phyloP scores from a whole-genome alignment of 1,140 invertebrate species.

The Eurosta solidaginis region DNA sequence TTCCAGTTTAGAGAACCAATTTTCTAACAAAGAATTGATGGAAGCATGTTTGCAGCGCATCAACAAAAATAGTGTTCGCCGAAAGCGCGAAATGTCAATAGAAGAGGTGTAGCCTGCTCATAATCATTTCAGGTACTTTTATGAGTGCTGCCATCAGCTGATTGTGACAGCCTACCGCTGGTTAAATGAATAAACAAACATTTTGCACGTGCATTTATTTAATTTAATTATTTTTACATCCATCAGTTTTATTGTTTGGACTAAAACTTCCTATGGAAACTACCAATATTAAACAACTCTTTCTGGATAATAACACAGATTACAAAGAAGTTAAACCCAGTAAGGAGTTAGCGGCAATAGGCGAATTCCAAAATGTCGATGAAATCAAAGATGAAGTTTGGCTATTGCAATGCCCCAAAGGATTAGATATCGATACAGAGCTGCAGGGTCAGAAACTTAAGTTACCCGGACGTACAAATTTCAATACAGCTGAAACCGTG shows the following conservation, averaged over 20 bases:
- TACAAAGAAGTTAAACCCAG: slow-evolving; percentile 26
- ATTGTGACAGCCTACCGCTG: too few species aligned
- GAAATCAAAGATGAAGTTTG: slow-evolving; percentile 36
- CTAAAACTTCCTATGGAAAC: background rate
- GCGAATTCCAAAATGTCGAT: slow-evolving; percentile 28
- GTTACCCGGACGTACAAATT: slow-evolving; percentile 33
- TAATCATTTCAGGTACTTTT: too few species aligned
- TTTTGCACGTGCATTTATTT: slow-evolving; percentile 22
- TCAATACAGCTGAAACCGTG: slow-evolving; percentile 27
- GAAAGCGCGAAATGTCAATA: too few species aligned
- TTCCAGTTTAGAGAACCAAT: too few species aligned
- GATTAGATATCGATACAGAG: slow-evolving; percentile 13
- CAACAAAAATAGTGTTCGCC: too few species aligned
- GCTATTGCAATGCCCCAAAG: slow-evolving; percentile 37
- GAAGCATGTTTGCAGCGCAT: too few species aligned
- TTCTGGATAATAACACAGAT: slow-evolving; percentile 23
- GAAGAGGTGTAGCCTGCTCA: too few species aligned
- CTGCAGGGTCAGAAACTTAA: slow-evolving; percentile 35
- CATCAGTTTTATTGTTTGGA: background rate
- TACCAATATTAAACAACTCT: background rate
- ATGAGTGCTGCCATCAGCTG: too few species aligned
- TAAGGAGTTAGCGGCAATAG: slow-evolving; percentile 13
- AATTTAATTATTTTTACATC: too few species aligned
- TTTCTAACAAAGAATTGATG: too few species aligned
- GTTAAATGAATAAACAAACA: background rate